These are phyloP conservation scores for Falco novaeseelandiae DNA, from an alignment of 2,797 vertebrate species.

Conservation along the genomic window DNA sequence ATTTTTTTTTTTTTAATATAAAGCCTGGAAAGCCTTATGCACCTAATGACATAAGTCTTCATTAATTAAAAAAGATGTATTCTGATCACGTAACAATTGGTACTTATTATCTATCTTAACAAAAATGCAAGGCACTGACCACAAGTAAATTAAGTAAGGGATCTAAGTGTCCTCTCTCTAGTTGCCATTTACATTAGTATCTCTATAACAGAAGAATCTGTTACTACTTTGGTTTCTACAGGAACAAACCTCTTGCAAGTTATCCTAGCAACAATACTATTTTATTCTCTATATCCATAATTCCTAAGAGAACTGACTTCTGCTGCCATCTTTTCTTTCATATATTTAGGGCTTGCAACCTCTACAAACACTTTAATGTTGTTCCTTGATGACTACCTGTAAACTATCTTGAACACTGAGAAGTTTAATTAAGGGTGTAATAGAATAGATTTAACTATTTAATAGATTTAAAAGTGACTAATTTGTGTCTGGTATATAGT, in stretches of 20 bases:
- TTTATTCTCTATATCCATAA: background rate
- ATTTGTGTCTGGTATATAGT: background rate
- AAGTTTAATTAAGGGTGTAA: background rate
- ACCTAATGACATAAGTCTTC: background rate
- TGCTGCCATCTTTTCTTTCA: background rate
- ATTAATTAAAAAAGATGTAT: background rate
- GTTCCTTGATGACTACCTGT: background rate
- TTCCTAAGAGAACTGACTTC: background rate
- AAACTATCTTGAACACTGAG: background rate
- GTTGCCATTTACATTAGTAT: background rate
- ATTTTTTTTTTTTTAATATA: background rate
- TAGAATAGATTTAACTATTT: background rate
- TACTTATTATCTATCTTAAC: background rate
- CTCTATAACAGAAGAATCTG: background rate
- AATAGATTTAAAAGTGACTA: background rate
- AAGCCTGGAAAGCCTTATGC: background rate
- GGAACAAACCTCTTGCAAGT: background rate
- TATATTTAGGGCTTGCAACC: background rate
- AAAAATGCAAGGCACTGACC: background rate
- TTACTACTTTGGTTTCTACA: background rate
- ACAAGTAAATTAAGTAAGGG: background rate
- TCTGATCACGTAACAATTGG: background rate
- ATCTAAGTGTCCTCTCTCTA: too few species aligned
- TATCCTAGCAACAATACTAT: background rate
- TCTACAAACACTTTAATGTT: background rate